Evolutionary conservation across 2,113 vertebrate species (phyloP).

Genomic region (Python bivittatus): DNA sequence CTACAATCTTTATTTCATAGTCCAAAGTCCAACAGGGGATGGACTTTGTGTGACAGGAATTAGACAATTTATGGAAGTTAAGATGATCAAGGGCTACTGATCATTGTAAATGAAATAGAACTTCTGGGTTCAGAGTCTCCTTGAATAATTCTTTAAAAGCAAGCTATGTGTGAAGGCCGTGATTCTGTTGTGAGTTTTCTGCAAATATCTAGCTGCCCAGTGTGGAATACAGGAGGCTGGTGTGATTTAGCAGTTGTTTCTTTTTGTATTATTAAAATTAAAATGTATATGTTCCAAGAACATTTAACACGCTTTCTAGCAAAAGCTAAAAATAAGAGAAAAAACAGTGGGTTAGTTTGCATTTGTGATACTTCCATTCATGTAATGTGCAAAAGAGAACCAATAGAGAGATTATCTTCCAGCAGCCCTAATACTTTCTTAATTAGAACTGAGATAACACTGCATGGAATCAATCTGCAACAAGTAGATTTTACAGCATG

Average conservation of each 20-base stretch:
- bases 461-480: constrained; percentile 29
- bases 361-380: not conserved
- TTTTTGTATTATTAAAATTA: not conserved
- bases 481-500: constrained; percentile 10
- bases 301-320: not conserved
- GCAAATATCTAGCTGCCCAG: not conserved
- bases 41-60: not conserved
- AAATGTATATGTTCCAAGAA: not conserved
- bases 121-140: not conserved
- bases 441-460: constrained; percentile 17
- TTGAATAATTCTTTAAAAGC: not conserved
- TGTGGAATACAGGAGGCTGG: not conserved
- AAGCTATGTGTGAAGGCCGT: not conserved
- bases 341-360: not conserved
- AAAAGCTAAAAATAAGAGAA: not conserved
- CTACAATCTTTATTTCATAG: too few species aligned
- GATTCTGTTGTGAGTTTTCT: not conserved
- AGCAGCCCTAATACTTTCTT: constrained; percentile 25
- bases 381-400: not conserved
- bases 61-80: not conserved
- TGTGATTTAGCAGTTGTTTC: not conserved
- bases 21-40: not conserved
- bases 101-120: not conserved
- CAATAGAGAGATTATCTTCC: not conserved
- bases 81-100: too few species aligned